These are phyloP conservation scores for Grallaria varia DNA, from an alignment of 2,113 vertebrate species.

Conservation along the genomic window DNA sequence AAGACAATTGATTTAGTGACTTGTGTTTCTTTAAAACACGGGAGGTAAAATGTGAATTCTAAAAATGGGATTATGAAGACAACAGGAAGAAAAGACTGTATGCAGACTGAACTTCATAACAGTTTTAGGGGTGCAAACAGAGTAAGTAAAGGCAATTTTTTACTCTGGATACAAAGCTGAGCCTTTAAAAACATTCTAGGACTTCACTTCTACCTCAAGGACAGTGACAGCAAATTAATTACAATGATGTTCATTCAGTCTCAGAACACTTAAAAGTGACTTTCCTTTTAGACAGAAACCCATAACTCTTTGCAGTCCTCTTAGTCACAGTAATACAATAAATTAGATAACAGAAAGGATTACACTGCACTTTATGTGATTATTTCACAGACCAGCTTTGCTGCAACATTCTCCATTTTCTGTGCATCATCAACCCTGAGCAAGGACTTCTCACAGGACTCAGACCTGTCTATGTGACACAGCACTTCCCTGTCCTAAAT, in stretches of 20 bases:
- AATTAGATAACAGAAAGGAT: neutral
- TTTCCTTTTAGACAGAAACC: neutral
- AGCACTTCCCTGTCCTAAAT: neutral
- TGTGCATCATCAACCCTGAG: neutral
- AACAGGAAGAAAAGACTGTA: neutral
- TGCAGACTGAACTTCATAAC: neutral
- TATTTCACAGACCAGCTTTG: neutral
- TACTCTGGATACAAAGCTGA: neutral
- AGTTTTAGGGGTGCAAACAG: neutral
- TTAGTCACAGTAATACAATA: neutral
- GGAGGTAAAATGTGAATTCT: neutral
- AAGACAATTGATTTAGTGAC: neutral
- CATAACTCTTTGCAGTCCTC: neutral
- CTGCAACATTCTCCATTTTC: neutral
- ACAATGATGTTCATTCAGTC: neutral
- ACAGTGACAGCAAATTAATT: neutral
- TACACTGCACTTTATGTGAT: neutral
- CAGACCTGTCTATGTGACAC: neutral
- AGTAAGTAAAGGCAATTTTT: neutral
- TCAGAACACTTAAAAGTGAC: neutral
- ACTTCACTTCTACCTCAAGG: neutral
- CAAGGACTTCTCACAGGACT: neutral
- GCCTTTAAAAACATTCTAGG: neutral
- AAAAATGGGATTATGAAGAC: neutral
- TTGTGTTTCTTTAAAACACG: neutral